Evolutionary conservation across 30 jellyfish, hydroid and myxozoan species (phyloP), one percentile per base, ranked within the genome.

Genomic region (Aurelia aurita): DNA sequence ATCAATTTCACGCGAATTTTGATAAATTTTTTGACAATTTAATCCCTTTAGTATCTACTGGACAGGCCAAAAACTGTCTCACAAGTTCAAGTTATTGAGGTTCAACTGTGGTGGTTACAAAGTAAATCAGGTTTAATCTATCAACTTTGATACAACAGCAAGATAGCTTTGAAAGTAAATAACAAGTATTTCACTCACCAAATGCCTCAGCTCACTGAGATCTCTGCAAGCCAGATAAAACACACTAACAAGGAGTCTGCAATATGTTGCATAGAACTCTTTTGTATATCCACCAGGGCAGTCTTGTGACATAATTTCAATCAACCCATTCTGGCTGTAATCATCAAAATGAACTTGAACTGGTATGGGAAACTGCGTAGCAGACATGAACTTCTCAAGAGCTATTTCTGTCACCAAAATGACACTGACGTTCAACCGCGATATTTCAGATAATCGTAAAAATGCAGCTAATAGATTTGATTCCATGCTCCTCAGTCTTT

Each of bases 401-500:
- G 72, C 53, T 47, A 91, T 73, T 58, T 85, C 98, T 10, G 95
- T 91, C 25, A 84, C 73, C 45, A 84, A 74, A 44, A 91, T 26
- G 15, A 91, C 94, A 70, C 87, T 68, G 22, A 85, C 58, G 34
- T 85, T 77, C 86, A 78, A 31, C 27, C 58, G 44, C 9, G 88
- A 58, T 6, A 91, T 49, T 68, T 85, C 93, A 16, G 90, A 49
- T 12, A 91, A 54, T 34, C 87, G 70, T 27, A 91, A 22, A 23
- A 91, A 84, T 10, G 93, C 96, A 2, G 96, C 78, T 13, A 91
- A 54, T 29, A 85, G 85, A 39, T 91, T 77, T 53, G 79, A 27
- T 23, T 91, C 98, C 96, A 91, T 91, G 39, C 27, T 53, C 28
- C 98, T 81, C 22, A 91, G 85, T 31, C 98, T 76, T 65, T 91